A percentile compares a stretch with the other conserved stretches of the same genome.
These are phyloP conservation scores for Sicus ferrugineus DNA, from an alignment of 2,888 invertebrate species.

Conservation along the genomic window DNA sequence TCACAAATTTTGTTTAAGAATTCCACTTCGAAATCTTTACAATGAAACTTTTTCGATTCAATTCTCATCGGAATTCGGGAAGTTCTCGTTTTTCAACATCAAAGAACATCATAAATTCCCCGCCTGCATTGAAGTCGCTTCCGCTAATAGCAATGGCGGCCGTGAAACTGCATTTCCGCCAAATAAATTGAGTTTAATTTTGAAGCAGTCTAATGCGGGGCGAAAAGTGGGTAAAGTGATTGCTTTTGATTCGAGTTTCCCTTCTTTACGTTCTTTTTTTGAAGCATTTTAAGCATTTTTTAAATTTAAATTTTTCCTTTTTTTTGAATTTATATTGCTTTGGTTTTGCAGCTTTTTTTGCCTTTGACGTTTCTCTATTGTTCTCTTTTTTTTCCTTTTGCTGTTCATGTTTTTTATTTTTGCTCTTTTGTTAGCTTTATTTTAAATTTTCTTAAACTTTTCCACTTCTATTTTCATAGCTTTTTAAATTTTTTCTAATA, in stretches of 20 bases:
- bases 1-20: too few species aligned
- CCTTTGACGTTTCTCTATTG: not conserved
- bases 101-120: too few species aligned
- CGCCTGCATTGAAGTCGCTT: too few species aligned
- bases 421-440: not conserved
- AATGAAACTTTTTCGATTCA: too few species aligned
- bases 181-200: constrained; percentile 28
- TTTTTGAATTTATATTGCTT: not conserved
- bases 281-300: not conserved
- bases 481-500: too few species aligned
- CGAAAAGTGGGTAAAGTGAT: constrained; percentile 14
- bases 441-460: too few species aligned
- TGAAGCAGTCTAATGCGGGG: not conserved
- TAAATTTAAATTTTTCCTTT: not conserved
- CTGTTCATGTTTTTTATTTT: not conserved
- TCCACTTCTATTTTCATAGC: too few species aligned
- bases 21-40: too few species aligned
- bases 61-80: too few species aligned
- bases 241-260: not conserved
- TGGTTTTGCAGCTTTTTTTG: not conserved
- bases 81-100: too few species aligned
- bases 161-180: constrained; percentile 18
- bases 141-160: not conserved
- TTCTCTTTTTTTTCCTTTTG: not conserved
- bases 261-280: constrained; percentile 1